A percentile compares a stretch with the other conserved stretches of the same genome.
Evolutionary conservation across 2,113 vertebrate species (phyloP).

Genomic region (Brachyhypopomus occidentalis): DNA sequence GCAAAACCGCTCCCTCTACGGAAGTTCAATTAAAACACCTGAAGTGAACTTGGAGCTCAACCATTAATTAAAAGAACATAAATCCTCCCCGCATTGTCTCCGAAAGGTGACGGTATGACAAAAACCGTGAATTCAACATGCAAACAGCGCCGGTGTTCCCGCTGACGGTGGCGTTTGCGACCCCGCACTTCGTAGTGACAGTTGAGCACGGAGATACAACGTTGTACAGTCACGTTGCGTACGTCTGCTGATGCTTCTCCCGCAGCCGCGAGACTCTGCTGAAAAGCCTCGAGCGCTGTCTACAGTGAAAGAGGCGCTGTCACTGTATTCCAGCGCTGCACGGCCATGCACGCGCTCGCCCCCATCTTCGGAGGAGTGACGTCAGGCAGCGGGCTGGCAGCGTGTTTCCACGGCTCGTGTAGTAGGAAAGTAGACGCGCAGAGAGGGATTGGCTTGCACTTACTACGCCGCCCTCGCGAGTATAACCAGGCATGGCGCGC

Average conservation of each 20-base stretch:
- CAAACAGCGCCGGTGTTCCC: conserved; percentile 49
- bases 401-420: conserved; percentile 27
- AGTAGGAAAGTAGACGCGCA: conserved; percentile 30
- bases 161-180: conserved; percentile 47
- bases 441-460: conserved; percentile 28
- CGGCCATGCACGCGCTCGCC: conserved; percentile 8
- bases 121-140: conserved; percentile 19
- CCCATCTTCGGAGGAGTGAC: conserved; percentile 59
- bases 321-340: conserved; percentile 45
- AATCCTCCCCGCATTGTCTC: not conserved
- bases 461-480: not conserved
- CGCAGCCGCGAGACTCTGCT: conserved; percentile 48
- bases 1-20: conserved; percentile 39
- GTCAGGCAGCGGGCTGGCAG: conserved; percentile 59
- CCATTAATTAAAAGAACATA: not conserved
- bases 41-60: not conserved
- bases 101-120: not conserved
- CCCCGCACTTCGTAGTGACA: conserved; percentile 21
- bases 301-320: conserved; percentile 60
- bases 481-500: conserved; percentile 55
- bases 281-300: conserved; percentile 27
- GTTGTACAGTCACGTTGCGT: conserved; percentile 65
- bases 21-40: conserved; percentile 14
- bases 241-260: conserved; percentile 58
- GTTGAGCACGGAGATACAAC: conserved; percentile 49